Evolutionary conservation across 2,113 vertebrate genomes (phyloP).

Genomic region (Taurulus bubalis): DNA sequence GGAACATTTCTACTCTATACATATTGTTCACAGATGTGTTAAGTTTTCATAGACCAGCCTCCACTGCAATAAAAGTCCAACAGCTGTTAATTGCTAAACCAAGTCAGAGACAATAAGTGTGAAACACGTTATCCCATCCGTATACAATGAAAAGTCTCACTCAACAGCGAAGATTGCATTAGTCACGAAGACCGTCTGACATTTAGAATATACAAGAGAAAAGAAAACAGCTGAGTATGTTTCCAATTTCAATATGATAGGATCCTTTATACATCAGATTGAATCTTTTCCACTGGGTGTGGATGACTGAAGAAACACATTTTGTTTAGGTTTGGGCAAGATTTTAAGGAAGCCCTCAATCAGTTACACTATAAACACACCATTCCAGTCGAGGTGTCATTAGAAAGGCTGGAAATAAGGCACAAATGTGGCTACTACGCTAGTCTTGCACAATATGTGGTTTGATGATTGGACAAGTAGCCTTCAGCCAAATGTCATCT

Average conservation of each 20-base stretch:
- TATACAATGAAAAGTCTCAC: constrained; percentile 33
- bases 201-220: constrained; percentile 33
- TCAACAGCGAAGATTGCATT: constrained; percentile 49
- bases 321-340: constrained; percentile 79
- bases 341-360: constrained; percentile 81
- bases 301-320: constrained; percentile 75
- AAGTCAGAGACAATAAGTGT: constrained; percentile 36
- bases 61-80: constrained; percentile 49
- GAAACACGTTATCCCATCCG: constrained; percentile 25
- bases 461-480: constrained; percentile 73
- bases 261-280: constrained; percentile 47
- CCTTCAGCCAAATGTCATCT: constrained; percentile 73
- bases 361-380: constrained; percentile 79
- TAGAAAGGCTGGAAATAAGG: constrained; percentile 72
- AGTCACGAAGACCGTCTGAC: constrained; percentile 49
- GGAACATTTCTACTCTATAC: constrained; percentile 54
- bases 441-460: constrained; percentile 75
- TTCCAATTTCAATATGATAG: constrained; percentile 72
- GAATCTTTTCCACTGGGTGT: constrained; percentile 69
- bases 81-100: constrained; percentile 72
- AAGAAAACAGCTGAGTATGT: constrained; percentile 49
- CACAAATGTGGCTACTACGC: constrained; percentile 57
- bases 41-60: constrained; percentile 46
- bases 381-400: constrained; percentile 76
- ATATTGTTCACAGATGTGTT: constrained; percentile 78